A percentile compares a stretch with the other conserved stretches of the same genome.
Evolutionary conservation across 2,113 vertebrate genomes (phyloP).

Genomic region (Calidris pygmaea): DNA sequence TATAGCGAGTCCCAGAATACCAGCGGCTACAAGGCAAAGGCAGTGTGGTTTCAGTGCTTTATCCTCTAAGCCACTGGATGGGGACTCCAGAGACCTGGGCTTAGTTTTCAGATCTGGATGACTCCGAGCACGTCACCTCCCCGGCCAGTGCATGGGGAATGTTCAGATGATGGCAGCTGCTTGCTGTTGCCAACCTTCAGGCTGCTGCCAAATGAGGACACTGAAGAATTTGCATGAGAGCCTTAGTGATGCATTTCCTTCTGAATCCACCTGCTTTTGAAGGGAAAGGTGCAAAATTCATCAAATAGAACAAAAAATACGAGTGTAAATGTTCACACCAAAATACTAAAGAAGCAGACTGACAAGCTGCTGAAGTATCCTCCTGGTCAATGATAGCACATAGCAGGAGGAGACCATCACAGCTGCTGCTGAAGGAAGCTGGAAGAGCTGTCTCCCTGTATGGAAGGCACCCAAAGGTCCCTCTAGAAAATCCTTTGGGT

Average conservation of each 20-base stretch:
- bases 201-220: background rate
- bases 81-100: background rate
- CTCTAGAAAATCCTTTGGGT: background rate
- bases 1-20: background rate
- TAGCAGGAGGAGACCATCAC: background rate
- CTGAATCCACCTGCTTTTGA: rapidly evolving
- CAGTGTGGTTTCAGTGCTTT: background rate
- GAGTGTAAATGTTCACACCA: no score
- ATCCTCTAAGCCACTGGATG: no score
- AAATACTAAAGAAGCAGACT: background rate
- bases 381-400: background rate
- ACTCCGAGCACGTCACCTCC: background rate
- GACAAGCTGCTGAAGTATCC: background rate
- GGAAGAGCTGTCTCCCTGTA: background rate
- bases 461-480: background rate
- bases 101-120: background rate
- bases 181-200: background rate
- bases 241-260: background rate
- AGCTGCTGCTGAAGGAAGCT: background rate
- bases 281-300: background rate
- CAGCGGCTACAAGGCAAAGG: background rate
- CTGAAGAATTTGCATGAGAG: background rate
- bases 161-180: background rate
- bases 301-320: rapidly evolving
- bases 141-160: rapidly evolving